These are phyloP conservation scores for Streblospio benedicti DNA, from an alignment of 1,140 invertebrate species.

Conservation along the genomic window DNA sequence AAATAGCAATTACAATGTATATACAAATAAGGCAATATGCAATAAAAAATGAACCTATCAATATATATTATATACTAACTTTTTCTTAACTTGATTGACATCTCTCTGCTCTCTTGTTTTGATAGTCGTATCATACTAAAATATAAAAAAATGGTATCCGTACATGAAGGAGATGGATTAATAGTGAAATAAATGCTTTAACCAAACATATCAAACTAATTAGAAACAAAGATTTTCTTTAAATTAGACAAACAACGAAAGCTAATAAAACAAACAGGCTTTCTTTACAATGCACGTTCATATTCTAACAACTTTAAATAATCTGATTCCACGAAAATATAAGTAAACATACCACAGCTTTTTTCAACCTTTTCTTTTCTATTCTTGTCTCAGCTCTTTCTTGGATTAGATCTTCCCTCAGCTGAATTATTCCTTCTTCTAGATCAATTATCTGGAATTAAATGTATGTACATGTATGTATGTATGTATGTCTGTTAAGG, in stretches of 20 bases:
- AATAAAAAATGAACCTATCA: background rate
- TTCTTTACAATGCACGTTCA: background rate
- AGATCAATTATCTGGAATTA: conserved; percentile 40
- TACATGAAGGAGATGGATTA: background rate
- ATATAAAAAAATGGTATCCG: conserved; percentile 9
- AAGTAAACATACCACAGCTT: conserved; percentile 30
- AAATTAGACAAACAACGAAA: background rate
- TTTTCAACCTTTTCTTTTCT: conserved; percentile 39
- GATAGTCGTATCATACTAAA: conserved; percentile 34
- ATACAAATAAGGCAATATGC: background rate
- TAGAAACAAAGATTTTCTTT: background rate
- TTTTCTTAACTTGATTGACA: conserved; percentile 38
- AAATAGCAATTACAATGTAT: conserved; percentile 2
- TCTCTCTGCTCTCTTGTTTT: conserved; percentile 38
- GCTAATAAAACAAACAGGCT: background rate
- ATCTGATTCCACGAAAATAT: background rate
- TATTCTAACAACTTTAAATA: background rate
- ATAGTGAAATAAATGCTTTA: background rate
- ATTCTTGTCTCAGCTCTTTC: conserved; percentile 38
- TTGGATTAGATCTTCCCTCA: conserved; percentile 44
- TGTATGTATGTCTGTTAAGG: too few species aligned
- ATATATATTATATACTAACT: conserved; percentile 24
- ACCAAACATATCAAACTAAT: background rate
- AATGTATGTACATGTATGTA: too few species aligned
- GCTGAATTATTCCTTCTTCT: conserved; percentile 41